Base-by-base conservation (phyloP, 2,888 invertebrate species). In the Bruchidius siliquastri region DNA sequence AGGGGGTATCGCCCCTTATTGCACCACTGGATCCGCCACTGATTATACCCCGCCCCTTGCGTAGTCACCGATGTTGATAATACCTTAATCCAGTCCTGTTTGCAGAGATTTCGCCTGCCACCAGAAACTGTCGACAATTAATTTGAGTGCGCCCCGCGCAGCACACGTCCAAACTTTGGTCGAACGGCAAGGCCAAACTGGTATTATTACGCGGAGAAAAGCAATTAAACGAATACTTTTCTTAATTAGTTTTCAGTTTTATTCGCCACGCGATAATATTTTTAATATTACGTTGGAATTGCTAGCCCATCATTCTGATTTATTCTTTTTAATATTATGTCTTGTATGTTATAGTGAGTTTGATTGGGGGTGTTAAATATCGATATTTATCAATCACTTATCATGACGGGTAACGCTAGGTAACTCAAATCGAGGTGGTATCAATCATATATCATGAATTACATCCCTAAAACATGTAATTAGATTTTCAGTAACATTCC, bases 141-240 rank as follows among this genome's bases (percentile, higher is more conserved):
- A 85, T 85, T 85, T 85, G 83, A 84, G 83, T 82, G 83, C 82
- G 79, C 81, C 82, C 79, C 6, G 49, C 49, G n/a, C n/a, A n/a
- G n/a, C n/a, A n/a, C n/a, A 79, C 82, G 82, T 82, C 82, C 83
- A 82, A 84, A 84, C 82, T 83, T 81, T 81, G 81, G 79, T 18
- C 49, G 49, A 49, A 49, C 49, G 49, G 49, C 49, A 3, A 8
- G 49, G 3, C 49, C 49, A 13, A 49, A 49, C 18, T 8, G 81
- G 10, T 49, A 49, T 49, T 49, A 49, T 49, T 49, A 49, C 49
- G 49, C 49, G 13, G 18, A 4, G 49, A 81, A 81, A 81, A 78
- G 84, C 84, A 85, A 85, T 85, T 85, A 85, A 84, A 85, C 80
- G 84, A 83, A 85, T 85, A 84, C 85, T 84, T 84, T 84, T 85